Base-by-base conservation (phyloP, 2,797 vertebrate genomes). In the Enteromius trimaculatus region DNA sequence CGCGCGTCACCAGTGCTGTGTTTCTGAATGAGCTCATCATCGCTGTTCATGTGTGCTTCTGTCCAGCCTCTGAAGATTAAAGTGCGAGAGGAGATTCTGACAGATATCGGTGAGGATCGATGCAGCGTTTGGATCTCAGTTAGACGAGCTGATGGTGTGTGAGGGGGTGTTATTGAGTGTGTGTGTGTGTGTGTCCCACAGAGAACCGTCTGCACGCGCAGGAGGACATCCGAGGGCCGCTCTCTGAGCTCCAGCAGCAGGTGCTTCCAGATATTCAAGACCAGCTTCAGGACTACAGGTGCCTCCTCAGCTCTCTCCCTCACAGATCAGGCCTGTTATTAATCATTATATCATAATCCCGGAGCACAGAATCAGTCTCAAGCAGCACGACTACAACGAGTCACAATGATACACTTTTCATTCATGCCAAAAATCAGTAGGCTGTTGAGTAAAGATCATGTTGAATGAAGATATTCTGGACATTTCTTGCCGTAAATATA, bases 231-330 rank as follows among this genome's bases (percentile, higher is more conserved):
- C 92, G 96, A 0, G 88, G 92, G 0, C 89, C 93, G 1, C 93
- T 99, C 34, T 93, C 92, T 0, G 97, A 97, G 69, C 95, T 97
- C 29, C 97, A 98, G 92, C 97, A 96, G 89, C 95, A 93, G 16
- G 95, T 97, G 87, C 92, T 98, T 88, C 95, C 96, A 0, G 96
- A 97, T 85, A 96, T 99, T 85, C 96, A 98, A 91, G 96, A 98
- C 77, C 97, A 98, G 92, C 97, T 99, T n/a, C 96, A 96, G 37
- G 97, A 97, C 85, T 99, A 99, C 91, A 97, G 97, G 97, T 97
- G 65, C 44, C 4, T 42, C 14, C 62, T 17, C 23, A 11, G 26
- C 26, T 62, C 26, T 10, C 42, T 44, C 10, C 2, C 0, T 44
- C 42, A 44, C 10, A 13, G 42, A 44, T 11, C 42, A 42, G 42